A percentile compares a stretch with the other conserved stretches of the same genome.
Conservation (phyloP, 2,113 vertebrate species). For the Neofelis nebulosa region DNA sequence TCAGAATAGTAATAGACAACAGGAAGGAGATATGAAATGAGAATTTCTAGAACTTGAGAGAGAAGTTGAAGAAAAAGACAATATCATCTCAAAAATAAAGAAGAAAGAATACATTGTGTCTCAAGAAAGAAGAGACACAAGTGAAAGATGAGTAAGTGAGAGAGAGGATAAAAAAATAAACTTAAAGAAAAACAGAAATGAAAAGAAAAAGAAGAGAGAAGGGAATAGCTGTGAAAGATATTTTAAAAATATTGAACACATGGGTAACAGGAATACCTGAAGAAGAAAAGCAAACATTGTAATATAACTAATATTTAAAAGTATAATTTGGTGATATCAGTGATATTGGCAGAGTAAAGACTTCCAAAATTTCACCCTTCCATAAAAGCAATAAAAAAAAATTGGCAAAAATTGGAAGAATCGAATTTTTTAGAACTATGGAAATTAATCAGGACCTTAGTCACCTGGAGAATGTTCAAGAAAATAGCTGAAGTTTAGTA, state of each 20-base stretch:
- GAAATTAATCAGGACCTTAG: neutral
- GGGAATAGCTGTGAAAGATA: neutral
- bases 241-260: neutral
- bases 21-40: neutral
- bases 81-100: neutral
- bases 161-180: neutral
- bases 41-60: neutral
- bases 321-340: neutral
- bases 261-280: neutral
- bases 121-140: neutral
- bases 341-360: neutral
- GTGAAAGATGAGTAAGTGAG: neutral
- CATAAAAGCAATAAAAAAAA: neutral
- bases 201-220: neutral
- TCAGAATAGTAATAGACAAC: neutral
- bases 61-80: neutral
- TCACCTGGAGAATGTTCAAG: neutral
- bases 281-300: neutral
- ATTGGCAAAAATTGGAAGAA: neutral
- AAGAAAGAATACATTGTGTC: neutral
- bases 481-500: neutral
- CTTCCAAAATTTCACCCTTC: neutral
- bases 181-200: neutral
- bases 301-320: neutral
- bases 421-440: neutral